Evolutionary conservation across 2,797 vertebrate species (phyloP).

Genomic region (Catharus ustulatus): DNA sequence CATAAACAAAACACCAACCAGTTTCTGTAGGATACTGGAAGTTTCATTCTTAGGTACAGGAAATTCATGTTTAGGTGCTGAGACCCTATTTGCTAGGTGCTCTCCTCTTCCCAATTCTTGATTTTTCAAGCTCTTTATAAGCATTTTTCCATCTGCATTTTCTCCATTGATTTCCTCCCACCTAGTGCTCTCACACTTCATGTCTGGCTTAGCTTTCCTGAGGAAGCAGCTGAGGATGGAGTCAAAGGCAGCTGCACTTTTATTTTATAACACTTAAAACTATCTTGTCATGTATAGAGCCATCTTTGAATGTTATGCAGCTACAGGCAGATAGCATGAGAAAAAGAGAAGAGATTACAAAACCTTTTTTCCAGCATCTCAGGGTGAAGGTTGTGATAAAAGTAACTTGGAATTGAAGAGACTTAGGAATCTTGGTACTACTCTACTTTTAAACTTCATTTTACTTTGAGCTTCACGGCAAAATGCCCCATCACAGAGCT

Average conservation of each 20-base stretch:
- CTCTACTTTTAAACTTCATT: background rate
- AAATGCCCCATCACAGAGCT: background rate
- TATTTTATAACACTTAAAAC: background rate
- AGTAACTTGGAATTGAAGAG: background rate
- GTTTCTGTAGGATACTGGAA: background rate
- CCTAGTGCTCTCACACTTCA: background rate
- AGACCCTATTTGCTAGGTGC: background rate
- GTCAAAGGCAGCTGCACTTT: constrained; percentile 8
- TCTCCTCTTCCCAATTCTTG: background rate
- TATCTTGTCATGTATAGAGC: background rate
- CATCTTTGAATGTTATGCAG: background rate
- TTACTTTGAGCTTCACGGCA: background rate
- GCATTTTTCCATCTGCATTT: background rate
- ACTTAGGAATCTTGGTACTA: background rate
- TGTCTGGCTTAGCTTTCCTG: background rate
- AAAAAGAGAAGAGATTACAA: background rate
- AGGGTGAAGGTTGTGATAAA: background rate
- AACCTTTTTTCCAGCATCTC: background rate
- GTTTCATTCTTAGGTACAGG: background rate
- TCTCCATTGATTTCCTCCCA: background rate
- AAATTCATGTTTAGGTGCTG: background rate
- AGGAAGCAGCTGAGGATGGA: background rate
- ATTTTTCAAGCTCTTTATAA: background rate
- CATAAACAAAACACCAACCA: background rate
- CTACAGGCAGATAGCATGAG: background rate